A percentile compares a stretch with the other conserved stretches of the same genome.
Evolutionary conservation across 1,140 invertebrate genomes (phyloP).

Genomic region (Anastatus disparis): DNA sequence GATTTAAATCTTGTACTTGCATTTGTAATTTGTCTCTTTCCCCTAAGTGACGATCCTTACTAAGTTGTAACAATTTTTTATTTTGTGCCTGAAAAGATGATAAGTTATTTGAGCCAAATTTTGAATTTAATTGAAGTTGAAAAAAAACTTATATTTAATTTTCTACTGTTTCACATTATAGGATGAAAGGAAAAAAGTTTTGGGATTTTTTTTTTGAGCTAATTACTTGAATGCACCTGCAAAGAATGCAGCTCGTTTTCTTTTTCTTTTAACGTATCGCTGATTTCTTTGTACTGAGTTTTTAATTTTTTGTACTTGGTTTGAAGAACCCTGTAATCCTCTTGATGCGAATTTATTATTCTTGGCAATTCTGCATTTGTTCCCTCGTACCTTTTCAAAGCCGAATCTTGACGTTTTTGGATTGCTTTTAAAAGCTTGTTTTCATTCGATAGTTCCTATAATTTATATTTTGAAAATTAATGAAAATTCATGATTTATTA

Average conservation of each 20-base stretch:
- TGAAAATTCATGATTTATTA: no score
- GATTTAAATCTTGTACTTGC: conserved; percentile 72
- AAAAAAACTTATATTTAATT: not conserved
- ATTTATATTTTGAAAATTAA: not conserved
- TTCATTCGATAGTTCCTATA: conserved; percentile 77
- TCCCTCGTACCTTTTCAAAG: conserved; percentile 78
- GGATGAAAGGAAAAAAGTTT: conserved; percentile 8
- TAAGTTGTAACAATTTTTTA: conserved; percentile 74
- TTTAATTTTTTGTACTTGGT: conserved; percentile 76
- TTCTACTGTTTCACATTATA: not conserved
- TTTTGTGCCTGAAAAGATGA: conserved; percentile 66
- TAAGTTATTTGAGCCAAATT: not conserved
- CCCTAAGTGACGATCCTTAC: conserved; percentile 77
- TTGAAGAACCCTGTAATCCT: conserved; percentile 79
- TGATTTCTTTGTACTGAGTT: conserved; percentile 71
- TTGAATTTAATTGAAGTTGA: not conserved
- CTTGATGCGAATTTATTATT: conserved; percentile 77
- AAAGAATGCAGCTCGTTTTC: conserved; percentile 73
- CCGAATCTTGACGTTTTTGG: conserved; percentile 80
- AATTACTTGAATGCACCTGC: conserved; percentile 57
- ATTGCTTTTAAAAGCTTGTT: conserved; percentile 78
- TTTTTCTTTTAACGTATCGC: conserved; percentile 73
- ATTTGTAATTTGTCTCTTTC: conserved; percentile 78
- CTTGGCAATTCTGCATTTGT: conserved; percentile 79
- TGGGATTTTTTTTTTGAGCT: conserved; percentile 17